phyloP scores from a whole-genome alignment of 2,113 vertebrate species.

The Tinamus guttatus region DNA sequence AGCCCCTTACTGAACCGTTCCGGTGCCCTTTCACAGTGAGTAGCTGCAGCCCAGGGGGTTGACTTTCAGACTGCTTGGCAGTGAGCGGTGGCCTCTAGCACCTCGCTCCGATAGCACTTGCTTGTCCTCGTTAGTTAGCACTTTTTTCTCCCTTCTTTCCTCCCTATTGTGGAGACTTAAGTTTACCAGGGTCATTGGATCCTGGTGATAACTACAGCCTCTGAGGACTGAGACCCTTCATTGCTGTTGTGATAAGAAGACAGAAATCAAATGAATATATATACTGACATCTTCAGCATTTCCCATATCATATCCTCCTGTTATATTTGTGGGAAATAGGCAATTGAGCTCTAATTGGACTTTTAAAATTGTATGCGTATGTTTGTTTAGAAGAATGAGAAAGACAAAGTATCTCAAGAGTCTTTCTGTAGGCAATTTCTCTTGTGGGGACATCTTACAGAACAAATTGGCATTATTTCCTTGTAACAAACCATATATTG shows the following conservation, averaged over 20 bases:
- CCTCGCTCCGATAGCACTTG: not conserved
- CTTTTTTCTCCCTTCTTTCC: not conserved
- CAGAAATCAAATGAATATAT: not conserved
- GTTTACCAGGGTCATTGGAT: not conserved
- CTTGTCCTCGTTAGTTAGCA: not conserved
- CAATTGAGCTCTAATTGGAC: not conserved
- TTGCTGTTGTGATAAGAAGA: not conserved
- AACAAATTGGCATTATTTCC: constrained; percentile 31
- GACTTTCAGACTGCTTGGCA: too few species aligned
- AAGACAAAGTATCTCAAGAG: fast-evolving
- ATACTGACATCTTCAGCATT: not conserved
- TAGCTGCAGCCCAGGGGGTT: not conserved
- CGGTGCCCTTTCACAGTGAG: not conserved
- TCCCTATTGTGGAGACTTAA: fast-evolving
- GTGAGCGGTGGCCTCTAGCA: not conserved
- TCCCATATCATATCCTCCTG: not conserved
- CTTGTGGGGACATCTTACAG: constrained; percentile 1
- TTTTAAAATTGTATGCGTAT: not conserved
- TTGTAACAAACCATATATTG: not conserved
- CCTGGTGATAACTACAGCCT: not conserved
- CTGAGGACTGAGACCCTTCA: not conserved
- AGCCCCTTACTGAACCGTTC: not conserved
- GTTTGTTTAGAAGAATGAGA: not conserved
- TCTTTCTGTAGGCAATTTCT: not conserved
- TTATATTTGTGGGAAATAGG: not conserved